Evolutionary conservation across 2,888 invertebrate genomes (phyloP), one percentile per base, ranked within the genome.

Genomic region (Macaria liturata): DNA sequence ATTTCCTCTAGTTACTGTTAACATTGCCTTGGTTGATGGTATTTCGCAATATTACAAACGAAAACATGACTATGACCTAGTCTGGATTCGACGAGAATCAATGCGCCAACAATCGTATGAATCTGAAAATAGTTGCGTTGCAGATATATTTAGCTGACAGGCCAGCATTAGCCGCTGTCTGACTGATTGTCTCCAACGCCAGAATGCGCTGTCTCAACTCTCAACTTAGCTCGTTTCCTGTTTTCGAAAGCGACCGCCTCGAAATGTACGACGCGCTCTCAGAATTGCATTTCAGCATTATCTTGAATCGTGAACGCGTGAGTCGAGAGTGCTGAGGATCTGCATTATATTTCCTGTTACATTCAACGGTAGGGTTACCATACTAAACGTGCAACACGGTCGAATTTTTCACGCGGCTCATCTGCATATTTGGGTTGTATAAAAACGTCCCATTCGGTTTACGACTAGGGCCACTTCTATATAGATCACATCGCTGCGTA

Each of bases 81-180:
- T 51, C 44, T 37, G 3, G 7, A 6, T 9, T 7, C 43, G 5
- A 37, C 32, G 44, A 40, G 49, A 44, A 40, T 20, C 20, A 32
- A 49, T 32, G 49, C 49, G 46, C 49, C 32, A 46, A 44, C 39
- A 9, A 32, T 46, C 20, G 46, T 45, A 32, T 6, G 49, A 49
- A 49, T 49, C 49, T 55, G 39, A 40, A 56, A 49, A 56, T 40
- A 56, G 51, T 46, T 45, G 44, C 54, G 54, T 54, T 60, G 49
- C 30, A 46, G 57, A 55, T 65, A 61, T 65, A 61, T 59, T 59
- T 63, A 61, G 59, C 44, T 52, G 44, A 47, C 46, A 47, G 54
- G 34, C 40, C 46, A 51, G 46, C 46, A 54, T 54, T 39, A 49
- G 44, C 32, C 49, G 34, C 42, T 40, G 46, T 54, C 54, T 50